phyloP scores from a whole-genome alignment of 2,888 invertebrate species.

The Scaptomyza tumidula region DNA sequence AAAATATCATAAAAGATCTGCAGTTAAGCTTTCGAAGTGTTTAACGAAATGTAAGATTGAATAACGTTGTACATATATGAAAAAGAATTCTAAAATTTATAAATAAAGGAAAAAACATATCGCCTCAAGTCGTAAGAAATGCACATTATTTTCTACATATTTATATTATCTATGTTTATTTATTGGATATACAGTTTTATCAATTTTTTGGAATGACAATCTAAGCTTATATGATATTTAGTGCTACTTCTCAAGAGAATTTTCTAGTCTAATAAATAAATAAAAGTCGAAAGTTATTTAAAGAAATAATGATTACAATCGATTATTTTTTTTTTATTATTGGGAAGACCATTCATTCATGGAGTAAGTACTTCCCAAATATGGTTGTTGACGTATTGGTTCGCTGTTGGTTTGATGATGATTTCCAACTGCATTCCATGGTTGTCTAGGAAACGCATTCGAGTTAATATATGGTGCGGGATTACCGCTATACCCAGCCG shows the following conservation, averaged over 20 bases:
- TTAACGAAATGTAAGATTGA: too few species aligned
- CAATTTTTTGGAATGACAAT: slow-evolving; percentile 57
- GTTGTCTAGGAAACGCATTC: slow-evolving; percentile 70
- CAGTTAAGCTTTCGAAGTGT: too few species aligned
- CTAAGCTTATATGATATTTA: slow-evolving; percentile 55
- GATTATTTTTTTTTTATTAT: slow-evolving; percentile 38
- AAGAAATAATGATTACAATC: slow-evolving; percentile 36
- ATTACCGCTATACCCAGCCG: slow-evolving; percentile 64
- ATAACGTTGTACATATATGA: not conserved
- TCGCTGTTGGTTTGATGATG: slow-evolving; percentile 64
- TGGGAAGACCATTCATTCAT: slow-evolving; percentile 73
- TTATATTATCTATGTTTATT: slow-evolving; percentile 53
- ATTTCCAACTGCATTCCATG: slow-evolving; percentile 66
- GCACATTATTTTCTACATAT: slow-evolving; percentile 9
- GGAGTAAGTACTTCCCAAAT: slow-evolving; percentile 66
- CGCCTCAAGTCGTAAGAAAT: not conserved
- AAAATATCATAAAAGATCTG: too few species aligned
- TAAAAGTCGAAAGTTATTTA: slow-evolving; percentile 43
- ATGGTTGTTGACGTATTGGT: slow-evolving; percentile 65
- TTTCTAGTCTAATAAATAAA: slow-evolving; percentile 59
- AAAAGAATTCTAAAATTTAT: too few species aligned
- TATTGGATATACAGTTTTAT: slow-evolving; percentile 41
- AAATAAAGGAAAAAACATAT: too few species aligned
- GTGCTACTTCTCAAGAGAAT: slow-evolving; percentile 53
- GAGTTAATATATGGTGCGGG: slow-evolving; percentile 67